phyloP scores from a whole-genome alignment of 2,888 invertebrate species.

The Ceramica pisi region DNA sequence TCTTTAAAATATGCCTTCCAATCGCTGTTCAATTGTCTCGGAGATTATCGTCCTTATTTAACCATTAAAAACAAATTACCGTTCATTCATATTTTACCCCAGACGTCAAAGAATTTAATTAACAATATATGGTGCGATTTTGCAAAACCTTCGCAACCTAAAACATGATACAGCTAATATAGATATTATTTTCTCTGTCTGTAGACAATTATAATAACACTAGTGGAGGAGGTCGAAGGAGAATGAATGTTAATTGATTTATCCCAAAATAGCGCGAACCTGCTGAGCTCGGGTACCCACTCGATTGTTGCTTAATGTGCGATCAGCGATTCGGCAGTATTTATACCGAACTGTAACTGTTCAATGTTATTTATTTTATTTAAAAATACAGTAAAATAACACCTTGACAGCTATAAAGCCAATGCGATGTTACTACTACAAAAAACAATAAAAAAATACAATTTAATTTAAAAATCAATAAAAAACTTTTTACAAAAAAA shows the following conservation, averaged over 20 bases:
- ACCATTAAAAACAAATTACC: not conserved
- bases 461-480: too few relatives aligned
- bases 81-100: not conserved
- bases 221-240: not conserved
- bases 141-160: not conserved
- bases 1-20: not conserved
- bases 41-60: not conserved
- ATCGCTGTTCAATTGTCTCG: not conserved
- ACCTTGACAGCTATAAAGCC: too few relatives aligned
- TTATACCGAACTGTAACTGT: conserved; percentile 13
- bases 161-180: not conserved
- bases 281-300: conserved; percentile 13
- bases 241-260: conserved; percentile 39
- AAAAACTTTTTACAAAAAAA: too few relatives aligned
- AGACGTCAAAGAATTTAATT: too few relatives aligned
- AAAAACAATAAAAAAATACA: too few relatives aligned
- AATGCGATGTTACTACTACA: too few relatives aligned
- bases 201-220: conserved; percentile 6
- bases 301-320: conserved; percentile 22
- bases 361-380: too few relatives aligned
- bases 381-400: too few relatives aligned
- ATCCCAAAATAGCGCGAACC: conserved; percentile 35
- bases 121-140: too few relatives aligned
- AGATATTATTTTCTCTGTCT: not conserved
- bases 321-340: conserved; percentile 10